Evolutionary conservation across 2,797 vertebrate species (phyloP), one percentile per base, ranked within the genome.

Genomic region (Acanthurus tractus): DNA sequence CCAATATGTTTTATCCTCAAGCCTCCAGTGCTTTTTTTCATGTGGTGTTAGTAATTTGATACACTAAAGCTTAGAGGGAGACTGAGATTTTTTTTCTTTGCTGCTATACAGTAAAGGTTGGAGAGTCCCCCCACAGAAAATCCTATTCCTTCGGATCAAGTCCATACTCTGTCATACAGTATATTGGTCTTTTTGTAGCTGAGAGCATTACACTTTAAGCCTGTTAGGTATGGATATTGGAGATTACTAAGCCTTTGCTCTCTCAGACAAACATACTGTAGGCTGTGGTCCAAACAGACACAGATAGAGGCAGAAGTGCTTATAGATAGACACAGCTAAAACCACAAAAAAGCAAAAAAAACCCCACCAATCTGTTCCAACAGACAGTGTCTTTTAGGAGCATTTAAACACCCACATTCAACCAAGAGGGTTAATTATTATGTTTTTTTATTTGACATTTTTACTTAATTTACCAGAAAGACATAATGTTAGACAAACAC

Each of bases 161-260:
- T 86, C 74, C 63, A 59, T 36, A 76, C 69, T 72, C 55, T 74
- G 64, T 73, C 76, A 82, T 70, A 70, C 56, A 68, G 54, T 67
- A n/a, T 76, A 72, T 66, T 81, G 49, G 74, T 78, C 61, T 82
- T 86, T 86, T 84, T 88, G 84, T 90, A 61, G 80, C 76, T 83
- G 48, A 78, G 69, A 86, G 90, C 70, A 79, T 89, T 88, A 87
- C 78, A 78, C 14, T 83, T 74, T 86, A 89, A 88, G 84, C 86
- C 63, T 88, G 83, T 90, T 91, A 89, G 88, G 76, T 83, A 83
- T 85, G 86, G 88, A 84, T 88, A 82, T 81, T 76, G 65, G 40
- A 82, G 72, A 86, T 91, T 81, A 74, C 56, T 63, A 75, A 74
- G 48, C 68, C 53, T 44, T 61, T 13, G 12, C 74, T 68, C 55